Percentiles rank a stretch among this genome's conserved stretches.
Evolutionary conservation across 2,888 invertebrate species (phyloP).

Genomic region (Slavum lentiscoides): DNA sequence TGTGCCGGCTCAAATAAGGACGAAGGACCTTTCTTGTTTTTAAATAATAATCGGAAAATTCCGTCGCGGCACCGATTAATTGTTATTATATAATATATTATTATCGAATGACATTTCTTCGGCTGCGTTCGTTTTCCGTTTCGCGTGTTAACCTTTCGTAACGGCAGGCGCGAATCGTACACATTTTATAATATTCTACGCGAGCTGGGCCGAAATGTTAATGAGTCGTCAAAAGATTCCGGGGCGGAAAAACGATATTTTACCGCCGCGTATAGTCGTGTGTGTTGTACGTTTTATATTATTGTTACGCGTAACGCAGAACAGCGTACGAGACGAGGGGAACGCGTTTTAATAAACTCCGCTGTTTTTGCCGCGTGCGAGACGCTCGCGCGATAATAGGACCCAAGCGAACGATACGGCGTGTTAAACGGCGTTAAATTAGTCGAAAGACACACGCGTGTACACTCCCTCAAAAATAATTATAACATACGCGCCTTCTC

Average conservation of each 20-base stretch:
- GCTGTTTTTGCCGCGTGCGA: too few species aligned
- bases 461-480: background rate
- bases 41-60: conserved; percentile 35
- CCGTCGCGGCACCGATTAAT: too few species aligned
- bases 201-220: conserved; percentile 10
- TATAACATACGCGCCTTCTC: background rate
- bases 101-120: conserved; percentile 50
- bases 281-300: background rate
- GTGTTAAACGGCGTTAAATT: conserved; percentile 30
- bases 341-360: conserved; percentile 23
- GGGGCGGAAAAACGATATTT: conserved; percentile 21
- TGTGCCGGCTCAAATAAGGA: too few species aligned
- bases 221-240: conserved; percentile 49
- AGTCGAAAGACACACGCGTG: conserved; percentile 12
- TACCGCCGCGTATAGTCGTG: background rate
- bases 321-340: conserved; percentile 6
- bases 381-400: conserved; percentile 6
- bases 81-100: too few species aligned
- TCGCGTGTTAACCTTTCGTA: conserved; percentile 41
- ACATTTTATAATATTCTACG: too few species aligned
- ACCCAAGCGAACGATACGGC: conserved; percentile 7
- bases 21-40: background rate
- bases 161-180: conserved; percentile 12
- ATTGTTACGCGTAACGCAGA: background rate
- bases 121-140: conserved; percentile 18